Percentiles rank a stretch among this genome's conserved stretches.
phyloP scores from a whole-genome alignment of 2,797 vertebrate genomes.

The Rhyacichthys aspro region DNA sequence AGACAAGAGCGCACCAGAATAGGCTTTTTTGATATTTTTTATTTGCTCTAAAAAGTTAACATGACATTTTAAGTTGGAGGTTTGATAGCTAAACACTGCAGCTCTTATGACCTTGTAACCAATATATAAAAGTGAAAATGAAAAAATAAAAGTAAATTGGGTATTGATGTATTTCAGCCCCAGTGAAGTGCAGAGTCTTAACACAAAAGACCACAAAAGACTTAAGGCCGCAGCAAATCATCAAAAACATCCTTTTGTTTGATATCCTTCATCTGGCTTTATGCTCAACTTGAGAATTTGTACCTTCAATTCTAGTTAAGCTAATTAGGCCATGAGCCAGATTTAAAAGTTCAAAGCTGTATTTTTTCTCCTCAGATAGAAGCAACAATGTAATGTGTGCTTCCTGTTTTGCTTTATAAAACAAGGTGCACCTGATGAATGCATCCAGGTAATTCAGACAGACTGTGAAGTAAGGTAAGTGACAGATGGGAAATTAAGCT shows the following conservation, averaged over 20 bases:
- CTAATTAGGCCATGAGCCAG: conserved; percentile 10
- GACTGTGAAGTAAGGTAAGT: conserved; percentile 35
- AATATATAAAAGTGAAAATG: not conserved
- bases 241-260: not conserved
- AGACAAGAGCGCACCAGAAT: conserved; percentile 9
- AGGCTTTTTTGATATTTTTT: no score
- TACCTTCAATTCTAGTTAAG: conserved; percentile 19
- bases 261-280: conserved; percentile 1
- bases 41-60: no score
- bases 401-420: not conserved
- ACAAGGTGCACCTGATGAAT: conserved; percentile 49
- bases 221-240: not conserved
- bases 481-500: conserved; percentile 70
- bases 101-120: no score
- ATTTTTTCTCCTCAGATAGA: not conserved
- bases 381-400: not conserved
- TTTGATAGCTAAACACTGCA: no score
- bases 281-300: conserved; percentile 1
- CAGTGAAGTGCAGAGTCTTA: not conserved
- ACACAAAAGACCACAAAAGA: conserved; percentile 1
- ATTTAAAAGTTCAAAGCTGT: conserved; percentile 13
- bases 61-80: no score
- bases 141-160: not conserved
- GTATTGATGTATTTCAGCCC: not conserved
- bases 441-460: conserved; percentile 54